Evolutionary conservation across 2,888 invertebrate genomes (phyloP).

Genomic region (Seira ritae): DNA sequence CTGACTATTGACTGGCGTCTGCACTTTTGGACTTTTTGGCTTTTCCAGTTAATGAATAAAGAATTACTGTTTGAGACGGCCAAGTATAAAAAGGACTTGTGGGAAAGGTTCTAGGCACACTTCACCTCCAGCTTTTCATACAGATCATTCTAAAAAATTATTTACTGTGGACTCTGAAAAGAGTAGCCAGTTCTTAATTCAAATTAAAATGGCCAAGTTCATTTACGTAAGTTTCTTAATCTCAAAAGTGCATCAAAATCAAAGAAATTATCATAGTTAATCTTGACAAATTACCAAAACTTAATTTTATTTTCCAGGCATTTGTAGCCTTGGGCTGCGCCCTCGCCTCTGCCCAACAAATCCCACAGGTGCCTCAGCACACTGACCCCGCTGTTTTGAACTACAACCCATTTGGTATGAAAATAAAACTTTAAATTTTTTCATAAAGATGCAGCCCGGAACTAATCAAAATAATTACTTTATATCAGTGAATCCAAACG

Average conservation of each 20-base stretch:
- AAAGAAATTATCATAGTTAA: neutral
- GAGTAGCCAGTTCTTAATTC: conserved; percentile 57
- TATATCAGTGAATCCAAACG: conserved; percentile 65
- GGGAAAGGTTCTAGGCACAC: conserved; percentile 25
- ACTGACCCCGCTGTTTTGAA: conserved; percentile 59
- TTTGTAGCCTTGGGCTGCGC: conserved; percentile 60
- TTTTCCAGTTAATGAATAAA: no score
- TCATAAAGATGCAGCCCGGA: neutral
- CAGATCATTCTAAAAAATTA: conserved; percentile 32
- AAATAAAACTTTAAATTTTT: neutral
- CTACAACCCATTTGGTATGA: conserved; percentile 68
- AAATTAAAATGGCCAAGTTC: conserved; percentile 59
- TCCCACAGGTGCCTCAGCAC: no score
- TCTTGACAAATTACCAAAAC: neutral
- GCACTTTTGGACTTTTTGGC: no score
- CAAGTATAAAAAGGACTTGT: conserved; percentile 51
- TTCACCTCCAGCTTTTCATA: conserved; percentile 51
- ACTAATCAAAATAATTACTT: conserved; percentile 65
- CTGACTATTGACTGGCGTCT: no score
- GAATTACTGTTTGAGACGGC: no score
- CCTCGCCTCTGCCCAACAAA: conserved; percentile 53
- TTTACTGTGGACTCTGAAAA: conserved; percentile 51
- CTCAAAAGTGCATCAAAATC: neutral
- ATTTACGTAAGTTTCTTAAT: conserved; percentile 62
- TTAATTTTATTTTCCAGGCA: conserved; percentile 58